A percentile compares a stretch with the other conserved stretches of the same genome.
phyloP scores from a whole-genome alignment of 2,113 vertebrate genomes.

The Scomber colias region DNA sequence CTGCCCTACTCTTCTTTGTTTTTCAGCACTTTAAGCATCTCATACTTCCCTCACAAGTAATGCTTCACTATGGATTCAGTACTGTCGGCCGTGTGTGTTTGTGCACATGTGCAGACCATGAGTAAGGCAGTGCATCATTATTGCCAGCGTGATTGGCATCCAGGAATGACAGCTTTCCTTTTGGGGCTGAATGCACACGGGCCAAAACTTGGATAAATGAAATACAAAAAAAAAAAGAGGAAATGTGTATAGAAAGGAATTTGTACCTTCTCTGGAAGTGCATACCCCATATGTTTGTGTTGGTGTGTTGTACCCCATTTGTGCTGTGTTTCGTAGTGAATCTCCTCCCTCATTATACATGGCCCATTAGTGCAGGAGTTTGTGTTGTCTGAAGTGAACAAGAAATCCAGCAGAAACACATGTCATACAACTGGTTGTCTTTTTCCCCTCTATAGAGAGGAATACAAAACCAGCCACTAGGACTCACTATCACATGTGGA shows the following conservation, averaged over 20 bases:
- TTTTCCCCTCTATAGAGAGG: background rate
- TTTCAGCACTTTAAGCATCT: conserved; percentile 10
- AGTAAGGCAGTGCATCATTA: conserved; percentile 55
- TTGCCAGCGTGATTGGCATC: conserved; percentile 54
- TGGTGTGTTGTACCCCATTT: conserved; percentile 9
- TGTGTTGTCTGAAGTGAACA: conserved; percentile 31
- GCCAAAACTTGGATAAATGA: conserved; percentile 41
- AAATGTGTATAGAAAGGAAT: conserved; percentile 40
- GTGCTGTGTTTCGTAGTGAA: conserved; percentile 13
- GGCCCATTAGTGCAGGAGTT: conserved; percentile 27
- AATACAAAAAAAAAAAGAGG: conserved; percentile 44
- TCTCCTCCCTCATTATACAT: conserved; percentile 44
- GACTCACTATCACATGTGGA: too few species aligned
- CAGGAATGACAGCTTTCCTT: conserved; percentile 66
- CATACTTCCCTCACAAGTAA: background rate
- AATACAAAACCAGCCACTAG: too few species aligned
- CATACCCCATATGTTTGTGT: conserved; percentile 2
- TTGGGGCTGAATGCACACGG: conserved; percentile 53
- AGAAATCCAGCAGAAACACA: conserved; percentile 3
- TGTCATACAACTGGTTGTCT: conserved; percentile 7
- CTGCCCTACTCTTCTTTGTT: background rate
- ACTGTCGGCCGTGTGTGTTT: background rate
- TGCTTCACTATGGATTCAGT: background rate
- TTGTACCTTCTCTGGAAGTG: conserved; percentile 29
- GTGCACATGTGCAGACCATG: background rate